These are phyloP conservation scores for Melinaea marsaeus DNA, from an alignment of 2,888 invertebrate genomes.

Conservation along the genomic window DNA sequence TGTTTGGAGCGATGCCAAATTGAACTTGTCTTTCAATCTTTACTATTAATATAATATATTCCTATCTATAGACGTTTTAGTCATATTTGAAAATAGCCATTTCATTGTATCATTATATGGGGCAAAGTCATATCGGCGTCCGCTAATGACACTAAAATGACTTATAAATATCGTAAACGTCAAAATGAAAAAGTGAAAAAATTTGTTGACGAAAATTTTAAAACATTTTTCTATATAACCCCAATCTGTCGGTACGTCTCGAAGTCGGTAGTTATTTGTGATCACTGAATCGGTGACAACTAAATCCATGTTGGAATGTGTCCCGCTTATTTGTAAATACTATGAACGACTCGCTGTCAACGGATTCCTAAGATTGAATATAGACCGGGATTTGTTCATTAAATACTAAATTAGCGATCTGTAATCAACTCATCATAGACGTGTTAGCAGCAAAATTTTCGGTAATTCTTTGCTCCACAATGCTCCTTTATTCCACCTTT, in stretches of 20 bases:
- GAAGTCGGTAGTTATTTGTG: conserved; percentile 10
- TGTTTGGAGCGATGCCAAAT: conserved; percentile 44
- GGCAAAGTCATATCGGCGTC: too few species aligned
- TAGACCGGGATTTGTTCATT: too few species aligned
- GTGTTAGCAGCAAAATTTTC: too few species aligned
- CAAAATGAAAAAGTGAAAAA: too few species aligned
- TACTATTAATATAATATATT: background rate
- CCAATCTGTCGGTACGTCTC: background rate
- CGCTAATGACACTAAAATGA: too few species aligned
- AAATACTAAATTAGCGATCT: too few species aligned
- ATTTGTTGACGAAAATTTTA: too few species aligned
- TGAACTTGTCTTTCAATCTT: conserved; percentile 13
- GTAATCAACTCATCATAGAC: too few species aligned
- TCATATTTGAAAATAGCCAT: background rate
- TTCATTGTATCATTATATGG: too few species aligned
- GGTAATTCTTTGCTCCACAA: too few species aligned
- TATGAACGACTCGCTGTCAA: background rate
- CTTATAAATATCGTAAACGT: too few species aligned
- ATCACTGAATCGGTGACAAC: conserved; percentile 13
- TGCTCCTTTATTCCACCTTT: too few species aligned
- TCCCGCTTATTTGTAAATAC: background rate
- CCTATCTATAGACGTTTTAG: background rate
- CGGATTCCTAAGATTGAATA: background rate
- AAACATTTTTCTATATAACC: background rate
- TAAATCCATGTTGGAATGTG: conserved; percentile 11